Conservation (phyloP, 2,888 invertebrate species). For the Leucophenga montana region DNA sequence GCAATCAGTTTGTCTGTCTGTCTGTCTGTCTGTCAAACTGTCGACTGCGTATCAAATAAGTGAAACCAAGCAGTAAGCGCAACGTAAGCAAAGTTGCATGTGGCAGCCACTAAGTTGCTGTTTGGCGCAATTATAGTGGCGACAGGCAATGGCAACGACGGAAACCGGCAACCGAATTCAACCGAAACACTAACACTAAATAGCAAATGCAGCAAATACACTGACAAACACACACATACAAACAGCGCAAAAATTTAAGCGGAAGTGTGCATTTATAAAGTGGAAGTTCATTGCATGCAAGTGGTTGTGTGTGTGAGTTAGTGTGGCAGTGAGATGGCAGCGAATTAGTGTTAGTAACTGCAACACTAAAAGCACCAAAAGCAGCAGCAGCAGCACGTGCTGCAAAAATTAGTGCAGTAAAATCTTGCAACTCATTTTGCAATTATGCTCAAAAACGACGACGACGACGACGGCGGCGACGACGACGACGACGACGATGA, state of each 20-base stretch:
- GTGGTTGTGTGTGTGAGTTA: too few species aligned
- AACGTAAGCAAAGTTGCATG: neutral
- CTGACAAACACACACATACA: neutral
- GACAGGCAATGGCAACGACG: slow-evolving; percentile 12
- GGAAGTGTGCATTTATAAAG: slow-evolving; percentile 35
- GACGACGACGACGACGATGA: neutral
- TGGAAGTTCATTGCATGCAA: neutral
- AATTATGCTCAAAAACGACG: neutral
- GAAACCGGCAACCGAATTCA: slow-evolving; percentile 9
- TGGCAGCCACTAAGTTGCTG: slow-evolving; percentile 1
- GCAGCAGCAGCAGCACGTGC: slow-evolving; percentile 4
- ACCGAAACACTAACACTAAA: neutral
- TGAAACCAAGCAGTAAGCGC: slow-evolving; percentile 5
- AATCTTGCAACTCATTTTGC: slow-evolving; percentile 19
- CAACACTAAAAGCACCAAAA: too few species aligned
- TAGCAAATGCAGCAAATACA: neutral
- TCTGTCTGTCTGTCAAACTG: slow-evolving; percentile 56
- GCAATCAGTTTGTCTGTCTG: slow-evolving; percentile 51
- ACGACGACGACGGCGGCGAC: neutral
- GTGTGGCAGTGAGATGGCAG: neutral
- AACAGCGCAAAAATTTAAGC: slow-evolving; percentile 28
- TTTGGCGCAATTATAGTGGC: slow-evolving; percentile 25
- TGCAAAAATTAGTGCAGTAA: neutral
- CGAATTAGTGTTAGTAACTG: slow-evolving; percentile 10
- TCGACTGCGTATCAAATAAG: slow-evolving; percentile 47